Base-by-base conservation (phyloP, 2,888 invertebrate species). In the Brassicogethes aeneus region DNA sequence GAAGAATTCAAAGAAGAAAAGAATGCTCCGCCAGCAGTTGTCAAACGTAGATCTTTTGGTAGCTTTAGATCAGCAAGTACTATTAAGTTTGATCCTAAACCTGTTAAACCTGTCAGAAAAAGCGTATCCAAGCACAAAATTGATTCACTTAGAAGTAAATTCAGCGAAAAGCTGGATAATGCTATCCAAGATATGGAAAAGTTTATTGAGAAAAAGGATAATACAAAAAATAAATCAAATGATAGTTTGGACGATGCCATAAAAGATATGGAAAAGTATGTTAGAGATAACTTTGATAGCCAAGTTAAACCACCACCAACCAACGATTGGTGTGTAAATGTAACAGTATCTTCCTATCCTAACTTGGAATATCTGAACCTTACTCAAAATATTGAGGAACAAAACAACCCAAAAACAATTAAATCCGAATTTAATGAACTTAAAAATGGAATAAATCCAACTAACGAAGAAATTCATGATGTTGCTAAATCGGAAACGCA, bases 301-400 rank as follows among this genome's bases (percentile, higher is more conserved):
- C 17, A 39, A 13, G 8, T 14, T 15, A 15, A 39, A 7, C 17
- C 13, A 30, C 40, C 47, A 31, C 45, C 44, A 31, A 45, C 46
- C 34, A 50, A 46, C 17, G 48, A 52, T 39, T 60, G 59, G 59
- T 54, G 54, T 39, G 59, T 55, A 13, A 57, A 56, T 42, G 50
- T 60, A 7, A 58, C 60, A 2, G 59, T 60, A 29, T 53, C 59
- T 1, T 46, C 55, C 1, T 55, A 52, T 38, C 51, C 57, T 2
- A 58, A 48, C 43, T 51, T 49, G 3, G 56, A 54, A 34, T 54
- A 44, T 46, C 36, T 54, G 13, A 43, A 50, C 15, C 8, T 46
- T 13, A 41, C 14, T 15, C 34, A 44, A 39, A 10, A 7, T 3
- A 16, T 10, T 16, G 16, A 37, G 15, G 23, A 15, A 13, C 15